Conservation (phyloP, 2,888 invertebrate species). For the Zaprionus bogoriensis region DNA sequence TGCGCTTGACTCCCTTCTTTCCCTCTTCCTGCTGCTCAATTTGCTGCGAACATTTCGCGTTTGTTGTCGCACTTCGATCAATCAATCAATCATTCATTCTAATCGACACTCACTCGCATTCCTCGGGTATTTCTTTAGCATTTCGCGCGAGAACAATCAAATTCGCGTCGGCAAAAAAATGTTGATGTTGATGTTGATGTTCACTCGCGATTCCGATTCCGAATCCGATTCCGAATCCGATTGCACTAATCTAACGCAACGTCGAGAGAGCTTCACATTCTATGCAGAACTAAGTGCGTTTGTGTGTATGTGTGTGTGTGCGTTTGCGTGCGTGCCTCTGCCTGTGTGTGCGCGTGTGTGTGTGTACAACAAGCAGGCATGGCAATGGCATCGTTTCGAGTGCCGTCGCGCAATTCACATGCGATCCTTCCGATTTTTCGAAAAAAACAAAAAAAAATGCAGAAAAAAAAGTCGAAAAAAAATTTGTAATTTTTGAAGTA, state of each 20-base stretch:
- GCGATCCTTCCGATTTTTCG: too few relatives aligned
- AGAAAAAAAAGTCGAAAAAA: constrained; percentile 17
- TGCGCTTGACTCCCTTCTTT: too few relatives aligned
- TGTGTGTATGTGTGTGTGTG: constrained; percentile 20
- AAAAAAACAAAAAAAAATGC: constrained; percentile 15
- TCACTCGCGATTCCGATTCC: constrained; percentile 41
- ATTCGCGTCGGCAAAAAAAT: not conserved
- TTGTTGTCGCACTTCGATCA: constrained; percentile 29
- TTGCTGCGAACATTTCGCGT: constrained; percentile 22
- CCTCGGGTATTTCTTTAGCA: constrained; percentile 28
- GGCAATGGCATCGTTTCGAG: constrained; percentile 53
- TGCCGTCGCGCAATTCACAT: constrained; percentile 52
- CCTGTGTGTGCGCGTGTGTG: constrained; percentile 17
- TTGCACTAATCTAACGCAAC: constrained; percentile 37
- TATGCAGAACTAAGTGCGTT: constrained; percentile 20
- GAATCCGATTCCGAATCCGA: too few relatives aligned
- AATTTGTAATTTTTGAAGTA: constrained; percentile 23
- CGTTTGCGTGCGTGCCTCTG: not conserved
- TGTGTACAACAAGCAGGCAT: constrained; percentile 28
- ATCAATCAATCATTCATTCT: constrained; percentile 23
- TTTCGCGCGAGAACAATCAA: constrained; percentile 30
- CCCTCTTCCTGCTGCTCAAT: too few relatives aligned
- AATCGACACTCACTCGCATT: constrained; percentile 8
- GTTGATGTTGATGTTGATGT: constrained; percentile 5
- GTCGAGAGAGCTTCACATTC: constrained; percentile 30